Base-by-base conservation (phyloP, 1,140 invertebrate species). In the Temnothorax longispinosus region DNA sequence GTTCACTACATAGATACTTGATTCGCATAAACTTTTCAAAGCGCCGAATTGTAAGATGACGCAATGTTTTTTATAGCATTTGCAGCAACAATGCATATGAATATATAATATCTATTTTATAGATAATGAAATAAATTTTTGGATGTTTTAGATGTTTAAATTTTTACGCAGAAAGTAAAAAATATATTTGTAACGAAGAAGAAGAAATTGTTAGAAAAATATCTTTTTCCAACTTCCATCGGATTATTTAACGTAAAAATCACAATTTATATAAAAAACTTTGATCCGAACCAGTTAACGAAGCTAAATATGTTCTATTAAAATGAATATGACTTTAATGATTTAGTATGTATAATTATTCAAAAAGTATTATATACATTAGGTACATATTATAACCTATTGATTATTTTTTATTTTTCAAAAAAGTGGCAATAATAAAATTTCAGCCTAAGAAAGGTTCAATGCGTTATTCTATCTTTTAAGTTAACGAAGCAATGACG, bases 1-100 rank as follows among this genome's bases (percentile, higher is more conserved):
- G 72, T 78, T 86, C 27, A 8, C 81, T 89, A 69, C 52, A 85
- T 27, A 27, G 27, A 27, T 87, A 87, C 74, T 69, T 87, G 89
- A 89, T 89, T 82, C 74, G 76, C 88, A 89, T 87, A 41, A 89
- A 89, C 76, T 82, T 87, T 89, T 89, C 64, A 85, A 78, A 35
- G 71, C 38, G 85, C 58, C 71, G 56, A 86, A 71, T 1, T 56
- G 35, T 5, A 67, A 15, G 3, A 38, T 15, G 35, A 38, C 7
- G 3, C 41, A n/a, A 64, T 8, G 32, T 21, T 52, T 50, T n/a
- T 52, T n/a, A 21, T 6, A 77, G 32, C 15, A 13, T 52, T 69
- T 47, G 5, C n/a, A 69, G 13, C 2, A 69, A 47, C 21, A 50
- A 69, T 44, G 38, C 10, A 13, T 69, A 47, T 10, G 8, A 4